Evolutionary conservation across 2,113 vertebrate genomes (phyloP).

Genomic region (Alosa alosa): DNA sequence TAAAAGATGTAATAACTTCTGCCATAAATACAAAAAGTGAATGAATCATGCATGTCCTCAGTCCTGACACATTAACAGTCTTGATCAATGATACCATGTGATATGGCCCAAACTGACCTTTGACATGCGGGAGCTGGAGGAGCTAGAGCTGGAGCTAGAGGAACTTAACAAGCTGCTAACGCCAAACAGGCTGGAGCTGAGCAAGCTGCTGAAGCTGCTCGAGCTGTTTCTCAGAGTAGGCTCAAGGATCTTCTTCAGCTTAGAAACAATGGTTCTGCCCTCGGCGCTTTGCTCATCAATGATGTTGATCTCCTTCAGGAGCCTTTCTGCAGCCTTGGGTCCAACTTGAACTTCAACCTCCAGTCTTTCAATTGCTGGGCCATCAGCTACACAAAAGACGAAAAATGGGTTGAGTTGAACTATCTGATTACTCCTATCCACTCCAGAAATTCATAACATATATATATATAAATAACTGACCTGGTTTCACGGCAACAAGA

Average conservation of each 20-base stretch:
- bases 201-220: constrained; percentile 25
- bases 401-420: neutral
- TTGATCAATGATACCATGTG: neutral
- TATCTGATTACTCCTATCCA: neutral
- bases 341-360: constrained; percentile 74
- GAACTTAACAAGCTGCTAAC: constrained; percentile 50
- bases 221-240: constrained; percentile 43
- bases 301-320: constrained; percentile 58
- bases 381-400: constrained; percentile 57
- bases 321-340: constrained; percentile 69
- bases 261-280: constrained; percentile 55
- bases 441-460: neutral
- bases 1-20: neutral
- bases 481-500: constrained; percentile 59
- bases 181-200: constrained; percentile 10
- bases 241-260: constrained; percentile 70
- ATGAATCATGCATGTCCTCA: neutral
- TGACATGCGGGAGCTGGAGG: neutral
- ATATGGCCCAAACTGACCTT: neutral
- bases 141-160: constrained; percentile 42
- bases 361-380: constrained; percentile 70
- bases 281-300: constrained; percentile 50
- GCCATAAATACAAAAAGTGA: neutral
- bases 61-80: neutral
- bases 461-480: constrained; percentile 54